phyloP scores from a whole-genome alignment of 2,113 vertebrate genomes.

The Anser brachyrhynchus region DNA sequence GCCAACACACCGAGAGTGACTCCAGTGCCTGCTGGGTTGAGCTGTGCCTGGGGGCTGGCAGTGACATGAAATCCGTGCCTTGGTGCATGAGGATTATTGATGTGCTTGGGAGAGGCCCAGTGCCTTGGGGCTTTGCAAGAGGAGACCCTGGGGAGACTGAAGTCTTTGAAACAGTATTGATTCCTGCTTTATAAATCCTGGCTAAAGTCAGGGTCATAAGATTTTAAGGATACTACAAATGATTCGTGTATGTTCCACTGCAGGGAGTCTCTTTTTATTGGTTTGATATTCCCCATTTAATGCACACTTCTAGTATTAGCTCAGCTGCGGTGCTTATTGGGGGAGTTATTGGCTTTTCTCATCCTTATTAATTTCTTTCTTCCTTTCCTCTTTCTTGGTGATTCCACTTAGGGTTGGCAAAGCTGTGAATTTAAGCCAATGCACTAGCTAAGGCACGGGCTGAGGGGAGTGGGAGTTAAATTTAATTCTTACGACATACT shows the following conservation, averaged over 20 bases:
- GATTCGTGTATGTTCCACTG: not conserved
- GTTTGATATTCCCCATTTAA: not conserved
- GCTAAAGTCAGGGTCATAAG: not conserved
- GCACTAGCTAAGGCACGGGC: not conserved
- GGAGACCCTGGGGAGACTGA: not conserved
- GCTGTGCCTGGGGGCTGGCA: not conserved
- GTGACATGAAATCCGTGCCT: not conserved
- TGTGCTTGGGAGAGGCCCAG: not conserved
- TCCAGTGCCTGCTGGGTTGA: not conserved
- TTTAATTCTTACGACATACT: not conserved
- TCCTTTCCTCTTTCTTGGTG: not conserved
- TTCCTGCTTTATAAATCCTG: slow-evolving; percentile 25
- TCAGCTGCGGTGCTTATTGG: not conserved
- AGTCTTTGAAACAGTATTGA: slow-evolving; percentile 66
- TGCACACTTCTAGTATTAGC: not conserved
- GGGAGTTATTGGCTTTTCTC: not conserved
- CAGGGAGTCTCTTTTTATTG: not conserved
- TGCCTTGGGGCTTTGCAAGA: not conserved
- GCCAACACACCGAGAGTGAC: fast-evolving
- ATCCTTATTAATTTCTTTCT: not conserved
- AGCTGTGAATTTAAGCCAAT: not conserved
- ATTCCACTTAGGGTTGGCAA: not conserved
- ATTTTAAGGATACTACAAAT: not conserved
- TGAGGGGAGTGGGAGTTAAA: not conserved
- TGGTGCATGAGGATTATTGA: not conserved